A percentile compares a stretch with the other conserved stretches of the same genome.
Evolutionary conservation across 2,113 vertebrate species (phyloP).

Genomic region (Craseonycteris thonglongyai): DNA sequence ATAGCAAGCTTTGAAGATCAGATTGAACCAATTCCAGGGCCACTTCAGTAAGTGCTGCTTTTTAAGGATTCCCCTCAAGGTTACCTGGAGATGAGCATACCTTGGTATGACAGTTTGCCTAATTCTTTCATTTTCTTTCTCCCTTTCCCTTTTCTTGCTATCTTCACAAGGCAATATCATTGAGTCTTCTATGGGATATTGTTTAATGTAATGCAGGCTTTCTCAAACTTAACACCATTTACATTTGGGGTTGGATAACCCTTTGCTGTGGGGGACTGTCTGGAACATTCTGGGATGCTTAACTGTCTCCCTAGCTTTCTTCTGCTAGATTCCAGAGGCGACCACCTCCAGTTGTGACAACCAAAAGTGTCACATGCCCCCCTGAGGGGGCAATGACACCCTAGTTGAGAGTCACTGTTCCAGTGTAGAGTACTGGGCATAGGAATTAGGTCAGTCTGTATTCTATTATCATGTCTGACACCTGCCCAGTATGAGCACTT

Average conservation of each 20-base stretch:
- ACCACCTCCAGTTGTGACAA: background rate
- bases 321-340: background rate
- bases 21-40: background rate
- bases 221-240: background rate
- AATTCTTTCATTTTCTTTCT: background rate
- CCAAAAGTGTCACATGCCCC: background rate
- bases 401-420: background rate
- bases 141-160: background rate
- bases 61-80: background rate
- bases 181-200: background rate
- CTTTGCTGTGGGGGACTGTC: background rate
- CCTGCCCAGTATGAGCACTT: background rate
- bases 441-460: too few relatives aligned
- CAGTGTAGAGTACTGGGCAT: background rate
- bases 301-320: background rate
- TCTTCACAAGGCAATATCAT: background rate
- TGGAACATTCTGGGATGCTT: background rate
- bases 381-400: background rate
- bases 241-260: background rate
- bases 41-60: background rate
- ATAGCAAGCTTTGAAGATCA: background rate
- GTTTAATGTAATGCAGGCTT: background rate
- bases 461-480: background rate
- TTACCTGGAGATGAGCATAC: too few relatives aligned
- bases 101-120: too few relatives aligned